These are phyloP conservation scores for Marisa cornuarietis DNA, from an alignment of 1,140 invertebrate genomes.

Conservation along the genomic window DNA sequence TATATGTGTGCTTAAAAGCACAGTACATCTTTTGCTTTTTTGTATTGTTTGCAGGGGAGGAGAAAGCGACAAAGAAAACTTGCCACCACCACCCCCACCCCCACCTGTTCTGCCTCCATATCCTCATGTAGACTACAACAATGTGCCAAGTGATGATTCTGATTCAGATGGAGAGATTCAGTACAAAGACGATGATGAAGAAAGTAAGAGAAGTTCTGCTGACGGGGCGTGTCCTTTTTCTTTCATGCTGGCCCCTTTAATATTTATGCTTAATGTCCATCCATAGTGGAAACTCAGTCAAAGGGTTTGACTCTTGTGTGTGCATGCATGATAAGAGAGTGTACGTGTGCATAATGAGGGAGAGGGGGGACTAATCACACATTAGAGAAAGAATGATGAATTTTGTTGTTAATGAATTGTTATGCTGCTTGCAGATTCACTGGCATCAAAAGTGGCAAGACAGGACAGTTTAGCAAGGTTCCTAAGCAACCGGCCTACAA, in stretches of 20 bases:
- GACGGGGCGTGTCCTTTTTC: too few relatives aligned
- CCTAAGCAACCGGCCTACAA: constrained; percentile 87
- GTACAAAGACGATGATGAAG: constrained; percentile 72
- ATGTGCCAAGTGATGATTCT: constrained; percentile 40
- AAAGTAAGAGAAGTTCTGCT: constrained; percentile 20
- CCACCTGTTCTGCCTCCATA: constrained; percentile 29
- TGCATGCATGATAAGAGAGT: background rate
- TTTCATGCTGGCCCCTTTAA: too few relatives aligned
- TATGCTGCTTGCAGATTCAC: constrained; percentile 59
- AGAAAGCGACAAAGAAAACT: constrained; percentile 52
- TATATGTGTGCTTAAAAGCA: background rate
- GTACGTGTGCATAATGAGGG: too few relatives aligned
- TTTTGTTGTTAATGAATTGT: too few relatives aligned
- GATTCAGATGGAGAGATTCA: constrained; percentile 70
- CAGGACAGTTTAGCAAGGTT: constrained; percentile 97
- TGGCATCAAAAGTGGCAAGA: constrained; percentile 90
- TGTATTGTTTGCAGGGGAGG: constrained; percentile 4
- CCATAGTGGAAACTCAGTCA: background rate
- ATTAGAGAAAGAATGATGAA: too few relatives aligned
- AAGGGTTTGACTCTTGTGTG: background rate
- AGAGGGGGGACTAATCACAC: too few relatives aligned
- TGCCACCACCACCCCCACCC: constrained; percentile 22
- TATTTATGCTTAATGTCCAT: background rate
- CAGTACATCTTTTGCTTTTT: background rate
- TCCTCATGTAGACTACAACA: constrained; percentile 33